Conservation (phyloP, 2,113 vertebrate species). For the Diphyllodes magnificus region DNA sequence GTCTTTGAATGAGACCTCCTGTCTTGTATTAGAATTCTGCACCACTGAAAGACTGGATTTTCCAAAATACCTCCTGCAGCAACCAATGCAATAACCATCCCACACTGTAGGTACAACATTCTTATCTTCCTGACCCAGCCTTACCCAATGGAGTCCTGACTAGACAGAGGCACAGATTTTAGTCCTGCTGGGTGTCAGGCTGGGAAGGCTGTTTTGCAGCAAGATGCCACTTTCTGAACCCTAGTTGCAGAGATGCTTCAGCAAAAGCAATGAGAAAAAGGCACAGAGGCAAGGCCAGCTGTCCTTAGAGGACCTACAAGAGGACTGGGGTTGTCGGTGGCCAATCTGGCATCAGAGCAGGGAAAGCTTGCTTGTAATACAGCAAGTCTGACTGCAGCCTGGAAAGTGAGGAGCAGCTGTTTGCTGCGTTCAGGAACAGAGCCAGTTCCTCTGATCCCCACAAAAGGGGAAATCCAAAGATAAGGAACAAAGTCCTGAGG, state of each 20-base stretch:
- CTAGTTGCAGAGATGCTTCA: background rate
- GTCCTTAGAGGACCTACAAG: background rate
- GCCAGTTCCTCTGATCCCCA: background rate
- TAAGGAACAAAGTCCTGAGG: background rate
- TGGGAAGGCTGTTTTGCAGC: background rate
- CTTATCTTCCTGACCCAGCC: background rate
- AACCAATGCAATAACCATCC: background rate
- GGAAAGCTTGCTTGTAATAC: background rate
- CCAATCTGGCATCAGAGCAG: background rate
- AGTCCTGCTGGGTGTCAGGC: background rate
- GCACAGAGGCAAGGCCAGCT: background rate
- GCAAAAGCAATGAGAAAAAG: background rate
- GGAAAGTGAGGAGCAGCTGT: background rate
- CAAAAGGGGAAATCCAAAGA: background rate
- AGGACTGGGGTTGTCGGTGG: background rate
- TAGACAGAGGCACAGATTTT: background rate
- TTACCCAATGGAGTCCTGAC: background rate
- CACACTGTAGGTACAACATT: background rate
- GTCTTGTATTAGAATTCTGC: background rate
- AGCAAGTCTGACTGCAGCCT: background rate
- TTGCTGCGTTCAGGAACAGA: background rate
- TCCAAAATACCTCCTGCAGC: background rate
- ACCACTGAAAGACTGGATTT: background rate
- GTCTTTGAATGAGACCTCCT: background rate
- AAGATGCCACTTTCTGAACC: background rate